These are phyloP conservation scores for Maconellicoccus hirsutus DNA, from an alignment of 1,140 invertebrate species.

Conservation along the genomic window DNA sequence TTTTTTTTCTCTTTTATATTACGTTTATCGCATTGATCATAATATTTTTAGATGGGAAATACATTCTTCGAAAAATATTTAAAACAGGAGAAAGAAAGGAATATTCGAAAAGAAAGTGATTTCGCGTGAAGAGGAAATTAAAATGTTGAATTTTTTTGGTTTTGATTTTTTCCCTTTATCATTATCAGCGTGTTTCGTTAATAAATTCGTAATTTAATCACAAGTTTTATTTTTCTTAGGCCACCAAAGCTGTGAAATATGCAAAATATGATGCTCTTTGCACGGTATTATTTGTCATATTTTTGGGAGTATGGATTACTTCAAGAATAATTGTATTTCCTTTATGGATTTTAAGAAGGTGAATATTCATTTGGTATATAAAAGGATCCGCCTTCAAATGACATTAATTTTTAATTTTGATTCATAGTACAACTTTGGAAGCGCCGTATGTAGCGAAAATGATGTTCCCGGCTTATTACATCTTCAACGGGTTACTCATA, in stretches of 20 bases:
- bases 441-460: slow-evolving; percentile 58
- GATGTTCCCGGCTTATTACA: slow-evolving; percentile 91
- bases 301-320: slow-evolving; percentile 77
- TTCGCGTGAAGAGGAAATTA: too few relatives aligned
- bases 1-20: too few relatives aligned
- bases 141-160: too few relatives aligned
- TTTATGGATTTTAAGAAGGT: slow-evolving; percentile 71
- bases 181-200: too few relatives aligned
- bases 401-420: not conserved
- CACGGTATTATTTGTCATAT: slow-evolving; percentile 75
- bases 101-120: too few relatives aligned
- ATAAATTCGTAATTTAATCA: too few relatives aligned
- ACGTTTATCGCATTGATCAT: too few relatives aligned
- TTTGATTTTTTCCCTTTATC: too few relatives aligned
- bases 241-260: slow-evolving; percentile 85
- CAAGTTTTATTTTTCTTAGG: slow-evolving; percentile 45
- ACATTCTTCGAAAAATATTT: too few relatives aligned
- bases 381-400: slow-evolving; percentile 24
- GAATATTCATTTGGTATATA: too few relatives aligned
- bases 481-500: slow-evolving; percentile 81
- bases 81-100: too few relatives aligned
- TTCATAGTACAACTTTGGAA: slow-evolving; percentile 63
- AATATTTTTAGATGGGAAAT: too few relatives aligned
- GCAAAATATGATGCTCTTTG: slow-evolving; percentile 75
- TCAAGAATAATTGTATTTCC: slow-evolving; percentile 79